Evolutionary conservation across 2,888 invertebrate genomes (phyloP).

Genomic region (Scaeva pyrastri): DNA sequence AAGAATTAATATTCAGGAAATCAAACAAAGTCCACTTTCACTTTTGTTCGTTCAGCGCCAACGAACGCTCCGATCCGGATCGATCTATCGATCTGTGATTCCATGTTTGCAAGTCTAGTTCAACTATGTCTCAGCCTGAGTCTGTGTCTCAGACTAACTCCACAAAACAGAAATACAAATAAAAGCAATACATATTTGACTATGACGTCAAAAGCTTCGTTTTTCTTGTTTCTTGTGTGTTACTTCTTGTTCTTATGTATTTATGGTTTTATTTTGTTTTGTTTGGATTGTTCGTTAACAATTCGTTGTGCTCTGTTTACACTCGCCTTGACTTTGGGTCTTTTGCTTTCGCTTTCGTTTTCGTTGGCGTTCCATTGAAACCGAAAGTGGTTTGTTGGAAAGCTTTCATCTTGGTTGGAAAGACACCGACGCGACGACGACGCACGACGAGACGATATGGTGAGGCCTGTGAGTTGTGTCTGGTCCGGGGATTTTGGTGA

Average conservation of each 20-base stretch:
- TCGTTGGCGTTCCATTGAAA: constrained; percentile 53
- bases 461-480: not conserved
- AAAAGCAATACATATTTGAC: not conserved
- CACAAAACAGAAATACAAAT: not conserved
- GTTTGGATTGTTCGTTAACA: constrained; percentile 11
- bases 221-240: not conserved
- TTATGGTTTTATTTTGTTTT: constrained; percentile 26
- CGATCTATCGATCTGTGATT: not conserved
- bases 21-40: constrained; percentile 63
- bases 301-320: constrained; percentile 47
- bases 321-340: constrained; percentile 48
- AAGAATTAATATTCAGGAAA: constrained; percentile 71
- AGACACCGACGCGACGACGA: not conserved
- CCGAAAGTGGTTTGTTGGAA: constrained; percentile 46
- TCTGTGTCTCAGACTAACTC: not conserved
- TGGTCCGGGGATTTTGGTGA: no score
- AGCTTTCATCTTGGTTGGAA: constrained; percentile 22
- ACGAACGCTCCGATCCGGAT: not conserved
- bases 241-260: not conserved
- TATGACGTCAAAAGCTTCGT: constrained; percentile 44
- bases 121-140: constrained; percentile 14
- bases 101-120: constrained; percentile 2
- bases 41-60: constrained; percentile 32
- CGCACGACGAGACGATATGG: not conserved
- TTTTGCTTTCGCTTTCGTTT: constrained; percentile 40